Percentiles rank a stretch among this genome's conserved stretches.
These are phyloP conservation scores for Misgurnus anguillicaudatus DNA, from an alignment of 2,113 vertebrate species.

Conservation along the genomic window DNA sequence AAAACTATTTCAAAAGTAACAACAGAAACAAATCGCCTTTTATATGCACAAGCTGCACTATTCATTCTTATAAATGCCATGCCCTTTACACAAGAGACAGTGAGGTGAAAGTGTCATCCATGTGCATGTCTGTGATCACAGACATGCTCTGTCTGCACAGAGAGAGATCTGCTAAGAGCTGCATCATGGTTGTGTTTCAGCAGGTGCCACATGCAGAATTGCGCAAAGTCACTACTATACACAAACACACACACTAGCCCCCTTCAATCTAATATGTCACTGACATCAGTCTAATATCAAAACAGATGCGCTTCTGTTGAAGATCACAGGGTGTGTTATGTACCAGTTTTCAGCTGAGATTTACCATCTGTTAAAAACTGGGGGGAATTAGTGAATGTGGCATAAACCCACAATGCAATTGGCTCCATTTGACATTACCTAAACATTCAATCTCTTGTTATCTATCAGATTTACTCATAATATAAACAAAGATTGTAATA, in stretches of 20 bases:
- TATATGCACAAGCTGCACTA: slow-evolving; percentile 16
- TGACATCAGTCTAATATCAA: background rate
- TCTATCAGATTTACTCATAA: background rate
- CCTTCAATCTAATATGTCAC: slow-evolving; percentile 10
- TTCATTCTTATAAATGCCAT: slow-evolving; percentile 41
- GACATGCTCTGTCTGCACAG: slow-evolving; percentile 22
- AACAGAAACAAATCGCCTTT: background rate
- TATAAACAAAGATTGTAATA: background rate
- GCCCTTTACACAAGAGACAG: slow-evolving; percentile 42
- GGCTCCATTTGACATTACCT: background rate
- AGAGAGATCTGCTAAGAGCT: slow-evolving; percentile 1
- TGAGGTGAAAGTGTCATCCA: background rate
- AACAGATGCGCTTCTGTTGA: slow-evolving; percentile 23
- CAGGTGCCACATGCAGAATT: background rate
- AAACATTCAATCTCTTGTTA: slow-evolving; percentile 6
- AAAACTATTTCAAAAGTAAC: background rate
- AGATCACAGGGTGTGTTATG: slow-evolving; percentile 41
- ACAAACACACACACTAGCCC: background rate
- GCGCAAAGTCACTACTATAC: slow-evolving; percentile 10
- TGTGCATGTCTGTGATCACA: slow-evolving; percentile 25
- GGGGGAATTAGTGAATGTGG: slow-evolving; percentile 8
- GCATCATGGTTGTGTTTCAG: slow-evolving; percentile 8
- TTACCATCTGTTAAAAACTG: slow-evolving; percentile 50
- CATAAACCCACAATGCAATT: background rate
- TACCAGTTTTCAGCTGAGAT: slow-evolving; percentile 52